phyloP scores from a whole-genome alignment of 2,113 vertebrate species.

The Himantopus leucocephalus region DNA sequence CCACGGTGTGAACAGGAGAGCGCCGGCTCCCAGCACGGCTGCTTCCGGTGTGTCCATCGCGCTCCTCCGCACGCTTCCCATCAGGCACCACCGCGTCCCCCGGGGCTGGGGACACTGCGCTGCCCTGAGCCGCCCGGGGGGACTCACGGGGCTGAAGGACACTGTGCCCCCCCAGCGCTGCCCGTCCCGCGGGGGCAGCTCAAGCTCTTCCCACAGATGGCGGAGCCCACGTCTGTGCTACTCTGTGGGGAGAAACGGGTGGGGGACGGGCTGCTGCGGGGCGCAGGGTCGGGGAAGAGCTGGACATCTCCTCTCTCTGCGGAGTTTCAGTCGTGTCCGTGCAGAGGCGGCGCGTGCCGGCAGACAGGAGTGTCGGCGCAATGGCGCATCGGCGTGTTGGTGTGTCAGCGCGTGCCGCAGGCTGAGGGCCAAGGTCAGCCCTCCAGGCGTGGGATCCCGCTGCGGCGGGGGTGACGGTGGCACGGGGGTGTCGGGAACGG shows the following conservation, averaged over 20 bases:
- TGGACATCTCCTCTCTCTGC: accelerated
- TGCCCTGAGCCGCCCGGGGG: background rate
- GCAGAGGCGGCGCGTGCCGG: background rate
- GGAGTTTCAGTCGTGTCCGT: accelerated
- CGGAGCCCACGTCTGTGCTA: background rate
- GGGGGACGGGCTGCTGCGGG: background rate
- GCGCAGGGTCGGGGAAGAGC: accelerated
- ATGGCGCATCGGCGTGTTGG: background rate
- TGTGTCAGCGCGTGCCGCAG: accelerated
- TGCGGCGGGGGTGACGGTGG: background rate
- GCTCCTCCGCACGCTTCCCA: background rate
- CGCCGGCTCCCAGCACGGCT: background rate
- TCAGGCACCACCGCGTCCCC: background rate
- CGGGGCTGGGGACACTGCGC: background rate
- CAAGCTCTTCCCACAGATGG: too few species aligned
- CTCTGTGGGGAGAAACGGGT: background rate
- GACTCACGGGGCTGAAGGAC: background rate
- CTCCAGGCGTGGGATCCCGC: background rate
- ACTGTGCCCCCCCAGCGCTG: background rate
- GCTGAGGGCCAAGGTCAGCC: background rate
- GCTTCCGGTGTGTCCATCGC: background rate
- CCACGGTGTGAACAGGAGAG: accelerated
- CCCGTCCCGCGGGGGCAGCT: background rate
- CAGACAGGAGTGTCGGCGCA: background rate
- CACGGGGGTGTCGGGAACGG: background rate